A percentile compares a stretch with the other conserved stretches of the same genome.
Conservation (phyloP, 2,888 invertebrate species). For the Meiosimyza platycephala region DNA sequence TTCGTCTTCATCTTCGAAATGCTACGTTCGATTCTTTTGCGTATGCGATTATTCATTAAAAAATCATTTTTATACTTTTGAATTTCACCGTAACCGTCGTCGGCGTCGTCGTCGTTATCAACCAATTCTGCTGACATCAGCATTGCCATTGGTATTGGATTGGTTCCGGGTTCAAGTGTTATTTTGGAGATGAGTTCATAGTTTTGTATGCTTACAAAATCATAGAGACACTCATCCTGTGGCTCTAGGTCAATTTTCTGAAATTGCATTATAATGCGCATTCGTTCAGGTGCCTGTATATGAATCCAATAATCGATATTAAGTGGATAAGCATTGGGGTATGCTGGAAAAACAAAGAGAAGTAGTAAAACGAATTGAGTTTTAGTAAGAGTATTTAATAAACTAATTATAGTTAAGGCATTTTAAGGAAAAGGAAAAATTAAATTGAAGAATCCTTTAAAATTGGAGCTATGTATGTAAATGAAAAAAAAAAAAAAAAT, state of each 20-base stretch:
- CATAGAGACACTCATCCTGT: constrained; percentile 83
- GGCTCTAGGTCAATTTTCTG: constrained; percentile 78
- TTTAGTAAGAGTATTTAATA: no score
- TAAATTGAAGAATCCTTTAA: no score
- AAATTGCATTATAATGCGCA: constrained; percentile 78
- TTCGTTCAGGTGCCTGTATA: constrained; percentile 74
- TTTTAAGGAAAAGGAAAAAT: no score
- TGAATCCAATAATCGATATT: constrained; percentile 78
- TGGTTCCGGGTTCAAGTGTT: constrained; percentile 56
- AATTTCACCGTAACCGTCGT: constrained; percentile 33
- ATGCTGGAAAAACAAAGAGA: constrained; percentile 60
- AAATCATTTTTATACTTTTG: neutral
- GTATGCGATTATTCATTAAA: constrained; percentile 9
- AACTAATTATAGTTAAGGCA: no score
- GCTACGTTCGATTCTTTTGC: constrained; percentile 25
- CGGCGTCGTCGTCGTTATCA: constrained; percentile 39
- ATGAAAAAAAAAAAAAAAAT: no score
- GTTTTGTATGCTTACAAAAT: constrained; percentile 76
- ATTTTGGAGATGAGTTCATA: constrained; percentile 57
- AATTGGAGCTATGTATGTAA: no score
- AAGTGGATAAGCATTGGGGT: constrained; percentile 79
- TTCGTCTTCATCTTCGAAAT: neutral
- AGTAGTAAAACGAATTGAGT: constrained; percentile 7
- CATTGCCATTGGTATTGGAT: constrained; percentile 59
- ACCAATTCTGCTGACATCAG: constrained; percentile 47